Evolutionary conservation across 1,140 invertebrate species (phyloP), one percentile per base, ranked within the genome.

Genomic region (Oryzaephilus surinamensis): DNA sequence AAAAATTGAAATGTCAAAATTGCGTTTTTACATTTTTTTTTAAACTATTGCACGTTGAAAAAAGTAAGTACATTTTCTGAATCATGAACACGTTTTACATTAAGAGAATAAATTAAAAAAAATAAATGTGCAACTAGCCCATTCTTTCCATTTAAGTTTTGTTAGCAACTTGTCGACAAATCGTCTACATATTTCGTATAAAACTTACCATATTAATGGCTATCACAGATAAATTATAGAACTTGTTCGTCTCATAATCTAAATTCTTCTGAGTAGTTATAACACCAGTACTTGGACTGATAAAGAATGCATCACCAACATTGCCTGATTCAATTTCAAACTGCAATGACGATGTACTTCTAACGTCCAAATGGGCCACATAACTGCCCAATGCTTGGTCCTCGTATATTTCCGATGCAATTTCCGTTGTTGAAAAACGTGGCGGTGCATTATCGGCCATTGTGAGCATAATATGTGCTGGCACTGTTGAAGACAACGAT

Each of bases 401-500:
- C 66, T 97, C 92, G 45, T 75, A 79, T 6, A 96, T 76, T 63
- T 93, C 88, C 0, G 78, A 76, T 24, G 75, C 73, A 33, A 81
- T 73, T 49, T 79, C 74, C 7, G 65, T 62, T 15, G 28, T 11
- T 19, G 29, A 57, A 64, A 88, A 90, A 65, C 74, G 76, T 2
- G 92, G 92, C 12, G 88, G 83, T 34, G 86, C 80, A 60, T 91
- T 87, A 51, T 89, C 85, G 0, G 88, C 84, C 72, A 91, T 86
- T 0, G 86, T 88, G 6, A 95, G 71, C 55, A 80, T 72, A 10
- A 95, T 81, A 57, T 89, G 84, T 1, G 94, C 84, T 12, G 83
- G 84, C 11, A 91, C 71, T 16, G 82, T 81, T 35, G 80, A 76
- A 10, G 77, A 73, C 13, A 85, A 62, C 0, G 84, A 70, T 6